Evolutionary conservation across 2,888 invertebrate species (phyloP).

Genomic region (Leptura quadrifasciata): DNA sequence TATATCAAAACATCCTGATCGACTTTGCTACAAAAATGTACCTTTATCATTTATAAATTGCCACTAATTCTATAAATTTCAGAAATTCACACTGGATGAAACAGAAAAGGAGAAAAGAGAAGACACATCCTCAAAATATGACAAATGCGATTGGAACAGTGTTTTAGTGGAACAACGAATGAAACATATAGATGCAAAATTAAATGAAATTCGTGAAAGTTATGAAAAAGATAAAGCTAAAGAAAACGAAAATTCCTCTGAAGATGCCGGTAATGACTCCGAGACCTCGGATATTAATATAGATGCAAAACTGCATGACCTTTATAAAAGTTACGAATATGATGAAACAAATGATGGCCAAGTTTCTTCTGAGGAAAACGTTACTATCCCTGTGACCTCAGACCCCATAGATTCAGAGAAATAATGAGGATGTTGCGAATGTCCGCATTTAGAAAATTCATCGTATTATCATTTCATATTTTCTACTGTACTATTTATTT

Average conservation of each 20-base stretch:
- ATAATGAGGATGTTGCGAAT: not conserved
- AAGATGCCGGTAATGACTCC: not conserved
- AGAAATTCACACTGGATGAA: conserved; percentile 50
- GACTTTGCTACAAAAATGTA: no score
- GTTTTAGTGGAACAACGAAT: conserved; percentile 45
- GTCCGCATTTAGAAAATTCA: not conserved
- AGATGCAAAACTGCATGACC: no score
- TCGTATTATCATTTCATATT: not conserved
- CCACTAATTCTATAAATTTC: not conserved
- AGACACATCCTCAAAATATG: not conserved
- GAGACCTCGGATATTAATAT: not conserved
- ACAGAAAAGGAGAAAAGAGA: conserved; percentile 44
- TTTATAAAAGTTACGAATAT: not conserved
- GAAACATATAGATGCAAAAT: conserved; percentile 42
- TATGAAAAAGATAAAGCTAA: conserved; percentile 33
- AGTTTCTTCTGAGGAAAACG: not conserved
- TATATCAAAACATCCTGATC: no score
- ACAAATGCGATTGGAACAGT: conserved; percentile 31
- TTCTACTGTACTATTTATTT: not conserved
- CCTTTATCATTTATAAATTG: not conserved
- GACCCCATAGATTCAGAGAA: not conserved
- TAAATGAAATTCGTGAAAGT: conserved; percentile 33
- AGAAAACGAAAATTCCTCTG: not conserved
- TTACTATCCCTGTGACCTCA: not conserved
- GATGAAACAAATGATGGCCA: not conserved